Evolutionary conservation across 2,888 invertebrate species (phyloP), one percentile per base, ranked within the genome.

Genomic region (Synergus gifuensis): DNA sequence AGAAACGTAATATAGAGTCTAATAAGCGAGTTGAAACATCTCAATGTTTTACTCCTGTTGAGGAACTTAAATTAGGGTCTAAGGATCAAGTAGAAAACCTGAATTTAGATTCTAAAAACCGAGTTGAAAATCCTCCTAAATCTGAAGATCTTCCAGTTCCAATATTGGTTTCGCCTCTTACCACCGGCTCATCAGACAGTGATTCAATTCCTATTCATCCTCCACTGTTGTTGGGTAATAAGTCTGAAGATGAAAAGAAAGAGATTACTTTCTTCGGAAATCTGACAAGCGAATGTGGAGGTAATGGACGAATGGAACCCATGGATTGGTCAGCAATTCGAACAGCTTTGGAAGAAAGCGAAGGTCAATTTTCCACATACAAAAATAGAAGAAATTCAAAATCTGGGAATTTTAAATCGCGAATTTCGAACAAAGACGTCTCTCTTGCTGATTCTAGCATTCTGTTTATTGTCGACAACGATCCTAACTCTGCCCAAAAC

Each of bases 211-310:
- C 36, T 4, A 14, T 22, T 16, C 8, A 7, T 11, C 49, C 73
- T 28, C 49, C 46, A 36, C 36, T 73, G n/a, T 36, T 54, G 16
- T 14, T 73, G 12, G 46, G 46, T 14, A 22, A 46, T 36, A 16
- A 28, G 36, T 0, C 49, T n/a, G 16, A 22, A 14, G 16, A 18
- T 28, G 36, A 49, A 16, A 28, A 44, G 16, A 16, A 49, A 16
- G 40, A 69, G 4, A 5, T 54, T 0, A 28, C 54, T n/a, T 73
- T 54, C 36, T 73, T 73, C n/a, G 73, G 73, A n/a, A 54, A 11
- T n/a, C n/a, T 73, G 7, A 54, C 36, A 2, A 73, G 73, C 16
- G 73, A 73, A 73, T 73, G 73, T 12, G 73, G 73, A 12, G 73
- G 73, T n/a, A 54, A 11, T 54, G 73, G 73, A 18, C 49, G 54